phyloP scores from a whole-genome alignment of 2,113 vertebrate genomes.

The Galeopterus variegatus region DNA sequence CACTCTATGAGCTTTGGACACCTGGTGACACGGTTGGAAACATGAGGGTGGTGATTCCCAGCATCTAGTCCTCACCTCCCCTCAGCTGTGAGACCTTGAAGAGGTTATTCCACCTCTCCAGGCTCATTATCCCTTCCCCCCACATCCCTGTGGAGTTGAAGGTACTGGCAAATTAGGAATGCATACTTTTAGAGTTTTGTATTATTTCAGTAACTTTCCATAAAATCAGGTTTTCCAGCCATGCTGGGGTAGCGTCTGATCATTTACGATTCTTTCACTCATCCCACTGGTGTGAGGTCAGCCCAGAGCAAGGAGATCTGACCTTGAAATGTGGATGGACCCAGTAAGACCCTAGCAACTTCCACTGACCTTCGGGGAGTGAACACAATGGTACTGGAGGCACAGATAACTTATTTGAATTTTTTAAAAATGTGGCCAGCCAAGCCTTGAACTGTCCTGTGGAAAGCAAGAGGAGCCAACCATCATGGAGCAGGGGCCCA shows the following conservation, averaged over 20 bases:
- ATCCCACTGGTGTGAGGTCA: background rate
- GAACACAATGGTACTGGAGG: background rate
- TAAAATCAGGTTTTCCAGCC: background rate
- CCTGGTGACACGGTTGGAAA: rapidly evolving
- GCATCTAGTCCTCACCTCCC: background rate
- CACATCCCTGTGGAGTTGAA: background rate
- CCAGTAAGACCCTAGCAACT: background rate
- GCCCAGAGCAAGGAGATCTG: background rate
- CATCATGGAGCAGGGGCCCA: rapidly evolving
- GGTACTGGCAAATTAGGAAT: background rate
- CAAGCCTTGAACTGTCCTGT: background rate
- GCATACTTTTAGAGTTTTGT: background rate
- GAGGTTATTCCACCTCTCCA: background rate
- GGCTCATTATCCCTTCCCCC: background rate
- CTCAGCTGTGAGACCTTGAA: background rate
- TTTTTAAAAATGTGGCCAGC: background rate
- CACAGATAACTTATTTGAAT: background rate
- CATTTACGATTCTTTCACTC: too few relatives aligned
- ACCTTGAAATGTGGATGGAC: background rate
- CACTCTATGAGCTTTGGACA: background rate
- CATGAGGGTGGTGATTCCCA: rapidly evolving
- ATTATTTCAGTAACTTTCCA: background rate
- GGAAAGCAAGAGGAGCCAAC: background rate
- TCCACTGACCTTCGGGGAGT: background rate
- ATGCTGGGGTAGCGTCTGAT: background rate